phyloP scores from a whole-genome alignment of 2,113 vertebrate species.

The Aegithalos caudatus region DNA sequence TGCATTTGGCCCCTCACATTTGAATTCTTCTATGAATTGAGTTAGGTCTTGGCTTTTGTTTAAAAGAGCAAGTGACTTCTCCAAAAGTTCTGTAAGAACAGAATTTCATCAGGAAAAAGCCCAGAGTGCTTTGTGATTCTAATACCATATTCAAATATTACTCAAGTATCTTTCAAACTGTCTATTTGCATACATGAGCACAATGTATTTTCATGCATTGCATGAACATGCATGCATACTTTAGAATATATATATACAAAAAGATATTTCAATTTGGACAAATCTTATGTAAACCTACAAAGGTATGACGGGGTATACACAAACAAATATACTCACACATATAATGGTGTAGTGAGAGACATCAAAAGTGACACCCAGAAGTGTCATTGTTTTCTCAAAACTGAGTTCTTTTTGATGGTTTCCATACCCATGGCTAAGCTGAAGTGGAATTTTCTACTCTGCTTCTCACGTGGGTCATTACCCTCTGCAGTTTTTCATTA shows the following conservation, averaged over 20 bases:
- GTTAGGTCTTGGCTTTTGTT: constrained; percentile 84
- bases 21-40: constrained; percentile 82
- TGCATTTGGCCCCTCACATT: constrained; percentile 74
- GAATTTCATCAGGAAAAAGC: neutral
- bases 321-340: neutral
- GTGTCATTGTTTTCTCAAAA: neutral
- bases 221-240: neutral
- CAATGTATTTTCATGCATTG: neutral
- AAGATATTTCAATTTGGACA: neutral
- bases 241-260: neutral
- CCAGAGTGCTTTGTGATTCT: neutral
- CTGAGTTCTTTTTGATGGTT: neutral
- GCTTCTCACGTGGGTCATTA: neutral
- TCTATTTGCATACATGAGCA: neutral
- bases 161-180: neutral
- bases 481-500: neutral
- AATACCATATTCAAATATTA: neutral
- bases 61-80: constrained; percentile 84
- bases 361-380: neutral
- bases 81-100: constrained; percentile 78
- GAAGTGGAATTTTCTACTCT: neutral
- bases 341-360: neutral
- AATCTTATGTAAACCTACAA: neutral
- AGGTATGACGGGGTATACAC: neutral
- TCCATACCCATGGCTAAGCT: neutral